Base-by-base conservation (phyloP, 2,888 invertebrate genomes). In the Drosophila mimetica region DNA sequence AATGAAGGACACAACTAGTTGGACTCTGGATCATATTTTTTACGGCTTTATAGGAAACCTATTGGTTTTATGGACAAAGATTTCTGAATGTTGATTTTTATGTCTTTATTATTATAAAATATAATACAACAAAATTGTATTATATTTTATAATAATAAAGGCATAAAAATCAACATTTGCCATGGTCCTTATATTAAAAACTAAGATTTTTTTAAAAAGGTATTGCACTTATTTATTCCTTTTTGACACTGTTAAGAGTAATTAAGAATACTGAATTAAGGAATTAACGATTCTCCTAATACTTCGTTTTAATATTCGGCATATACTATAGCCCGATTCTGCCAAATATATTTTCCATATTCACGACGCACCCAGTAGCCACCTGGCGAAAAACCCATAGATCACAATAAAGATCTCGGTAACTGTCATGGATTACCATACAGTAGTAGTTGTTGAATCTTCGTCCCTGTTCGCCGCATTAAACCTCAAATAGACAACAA, bases 361-460 rank as follows among this genome's bases (percentile, higher is more conserved):
- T 18, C 8, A 1, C 18, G 8, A 46, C 28, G 36, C 25, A 41
- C 13, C 25, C n/a, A 20, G 4, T 34, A 16, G 18, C 32, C 53
- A 48, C 47, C 48, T 47, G 44, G 50, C 71, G 20, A 37, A 69
- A 48, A 52, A 58, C 64, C 74, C 71, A 77, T 75, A 77, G 77
- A 79, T 83, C 80, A 83, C 84, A 83, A 83, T 73, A 83, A 71
- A 83, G 75, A 79, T 83, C 75, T 67, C n/a, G 60, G 77, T 76
- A 79, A 61, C 66, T 77, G 67, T 55, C 76, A 70, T 50, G 67
- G 77, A 84, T 80, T 82, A 76, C 72, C 78, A 86, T 73, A 78
- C 78, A 76, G 87, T 74, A 86, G 87, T 71, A 64, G 67, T 63
- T 61, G 77, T 78, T 67, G 71, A 71, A 81, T 71, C 69, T 71